phyloP scores from a whole-genome alignment of 2,113 vertebrate species.

The Paracanthobrama guichenoti region DNA sequence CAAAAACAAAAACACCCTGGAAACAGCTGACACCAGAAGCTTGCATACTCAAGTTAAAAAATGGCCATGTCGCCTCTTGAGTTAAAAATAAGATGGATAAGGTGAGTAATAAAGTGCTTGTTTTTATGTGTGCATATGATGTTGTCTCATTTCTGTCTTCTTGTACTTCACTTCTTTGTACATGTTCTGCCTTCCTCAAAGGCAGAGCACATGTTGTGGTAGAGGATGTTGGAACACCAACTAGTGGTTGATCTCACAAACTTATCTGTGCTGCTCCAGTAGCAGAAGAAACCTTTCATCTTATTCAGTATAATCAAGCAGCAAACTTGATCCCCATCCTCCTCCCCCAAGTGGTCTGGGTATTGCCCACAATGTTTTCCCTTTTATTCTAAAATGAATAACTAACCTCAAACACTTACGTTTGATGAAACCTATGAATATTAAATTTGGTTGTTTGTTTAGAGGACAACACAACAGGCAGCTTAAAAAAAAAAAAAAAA shows the following conservation, averaged over 20 bases:
- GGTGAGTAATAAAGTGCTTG: neutral
- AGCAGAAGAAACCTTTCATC: neutral
- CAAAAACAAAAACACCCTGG: too few species aligned
- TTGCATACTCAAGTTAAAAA: neutral
- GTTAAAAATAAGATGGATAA: neutral
- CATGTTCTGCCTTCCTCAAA: neutral
- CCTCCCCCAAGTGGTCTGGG: neutral
- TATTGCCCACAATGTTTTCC: neutral
- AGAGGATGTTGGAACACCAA: neutral
- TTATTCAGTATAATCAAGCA: neutral
- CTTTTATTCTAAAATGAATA: neutral
- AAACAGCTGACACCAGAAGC: too few species aligned
- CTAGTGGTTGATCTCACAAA: neutral
- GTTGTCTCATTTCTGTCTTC: neutral
- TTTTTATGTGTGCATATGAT: neutral
- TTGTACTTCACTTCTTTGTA: neutral
- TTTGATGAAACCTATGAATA: neutral
- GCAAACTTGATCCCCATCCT: neutral
- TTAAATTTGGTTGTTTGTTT: neutral
- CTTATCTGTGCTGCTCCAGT: neutral
- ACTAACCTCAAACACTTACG: neutral
- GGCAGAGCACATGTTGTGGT: neutral
- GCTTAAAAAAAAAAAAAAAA: neutral
- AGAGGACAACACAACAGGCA: neutral
- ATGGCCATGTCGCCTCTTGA: neutral